Percentiles rank a stretch among this genome's conserved stretches.
phyloP scores from a whole-genome alignment of 35 echinoderm and acorn worm species.

The Stichopus chloronotus region DNA sequence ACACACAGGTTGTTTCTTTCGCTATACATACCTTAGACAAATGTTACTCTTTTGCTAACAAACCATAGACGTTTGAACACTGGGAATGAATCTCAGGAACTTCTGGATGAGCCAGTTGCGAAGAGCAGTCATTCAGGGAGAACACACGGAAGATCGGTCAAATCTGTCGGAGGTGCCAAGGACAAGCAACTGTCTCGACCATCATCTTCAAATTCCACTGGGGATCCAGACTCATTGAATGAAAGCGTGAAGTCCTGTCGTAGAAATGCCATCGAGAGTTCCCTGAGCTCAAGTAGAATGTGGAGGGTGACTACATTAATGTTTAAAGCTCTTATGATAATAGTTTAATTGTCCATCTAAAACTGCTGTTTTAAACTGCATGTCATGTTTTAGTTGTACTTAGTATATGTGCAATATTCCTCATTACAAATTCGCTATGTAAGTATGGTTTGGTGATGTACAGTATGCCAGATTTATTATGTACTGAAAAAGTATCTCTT shows the following conservation, averaged over 20 bases:
- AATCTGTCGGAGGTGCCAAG: background rate
- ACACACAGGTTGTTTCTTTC: too few species aligned
- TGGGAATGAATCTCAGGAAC: background rate
- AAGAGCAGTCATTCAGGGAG: background rate
- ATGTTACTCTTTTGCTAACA: too few species aligned
- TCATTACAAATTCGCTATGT: too few species aligned
- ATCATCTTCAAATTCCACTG: background rate
- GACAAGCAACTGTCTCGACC: background rate
- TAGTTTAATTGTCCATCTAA: too few species aligned
- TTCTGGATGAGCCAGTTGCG: background rate
- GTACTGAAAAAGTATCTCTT: too few species aligned
- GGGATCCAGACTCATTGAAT: background rate
- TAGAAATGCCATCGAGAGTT: slow-evolving; percentile 43
- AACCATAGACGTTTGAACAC: background rate
- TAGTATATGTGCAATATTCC: too few species aligned
- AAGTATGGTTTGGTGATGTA: too few species aligned
- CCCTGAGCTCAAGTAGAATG: slow-evolving; percentile 29
- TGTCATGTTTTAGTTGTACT: too few species aligned
- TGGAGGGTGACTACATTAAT: background rate
- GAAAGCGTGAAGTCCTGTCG: background rate
- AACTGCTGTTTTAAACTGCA: too few species aligned
- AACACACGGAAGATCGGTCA: background rate
- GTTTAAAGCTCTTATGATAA: too few species aligned
- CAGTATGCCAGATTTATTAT: too few species aligned
- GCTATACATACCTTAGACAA: too few species aligned